Evolutionary conservation across 2,113 vertebrate genomes (phyloP), one percentile per base, ranked within the genome.

Genomic region (Protomyctophum bolini): DNA sequence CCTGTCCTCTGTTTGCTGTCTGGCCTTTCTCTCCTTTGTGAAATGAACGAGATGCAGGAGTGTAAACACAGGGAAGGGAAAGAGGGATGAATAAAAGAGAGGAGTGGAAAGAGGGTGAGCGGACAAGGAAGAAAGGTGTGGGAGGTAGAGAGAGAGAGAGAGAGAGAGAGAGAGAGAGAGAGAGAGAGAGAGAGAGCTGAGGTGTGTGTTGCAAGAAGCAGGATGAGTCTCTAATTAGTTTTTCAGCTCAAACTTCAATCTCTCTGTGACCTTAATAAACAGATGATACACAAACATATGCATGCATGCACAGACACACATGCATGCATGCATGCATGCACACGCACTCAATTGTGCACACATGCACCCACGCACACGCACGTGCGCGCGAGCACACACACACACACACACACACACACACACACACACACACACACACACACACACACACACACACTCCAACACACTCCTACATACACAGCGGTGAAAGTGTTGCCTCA

Each of bases 401-500:
- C 45, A 58, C 46, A 8, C 45, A 49, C 61, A 63, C 61, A 15
- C 61, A 49, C n/a, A 49, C 7, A 63, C 46, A 63, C 46, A 75
- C 21, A 60, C 58, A 55, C n/a, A 10, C 68, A 67, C 68, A 71
- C 49, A 58, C 61, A 67, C 69, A 76, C n/a, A 66, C 29, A 47
- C 68, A 51, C 48, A 47, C 58, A 58, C 72, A 48, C 50, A 10
- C 50, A 54, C 59, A 63, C 64, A 71, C 68, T 54, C 71, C 58
- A 67, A 73, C 14, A 29, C 69, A 70, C 54, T 33, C 51, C 21
- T 41, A 49, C 51, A 72, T 50, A 61, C 29, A 72, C 63, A 70
- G 73, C 88, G 87, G 89, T 88, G 88, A 91, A 91, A 90, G 86
- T 86, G 84, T 92, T 92, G 91, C 88, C 86, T 91, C 90, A 92